Percentiles rank a stretch among this genome's conserved stretches.
These are phyloP conservation scores for Pardalotus punctatus DNA, from an alignment of 2,113 vertebrate species.

Conservation along the genomic window DNA sequence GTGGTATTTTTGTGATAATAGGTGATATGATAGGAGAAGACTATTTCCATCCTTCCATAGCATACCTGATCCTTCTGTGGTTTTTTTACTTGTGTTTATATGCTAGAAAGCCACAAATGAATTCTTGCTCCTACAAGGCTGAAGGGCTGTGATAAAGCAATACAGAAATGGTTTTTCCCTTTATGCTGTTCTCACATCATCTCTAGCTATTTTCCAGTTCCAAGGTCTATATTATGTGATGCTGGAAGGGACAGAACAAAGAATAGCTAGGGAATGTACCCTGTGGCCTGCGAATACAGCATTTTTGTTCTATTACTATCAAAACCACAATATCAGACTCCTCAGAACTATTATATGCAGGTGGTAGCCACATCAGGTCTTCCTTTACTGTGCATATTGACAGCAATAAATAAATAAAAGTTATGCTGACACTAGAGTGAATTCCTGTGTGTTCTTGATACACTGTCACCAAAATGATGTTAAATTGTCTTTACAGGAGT, in stretches of 20 bases:
- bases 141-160: background rate
- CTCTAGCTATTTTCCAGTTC: background rate
- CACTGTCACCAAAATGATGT: background rate
- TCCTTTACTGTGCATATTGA: conserved; percentile 44
- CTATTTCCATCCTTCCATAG: background rate
- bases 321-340: background rate
- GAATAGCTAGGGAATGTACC: background rate
- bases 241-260: background rate
- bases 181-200: background rate
- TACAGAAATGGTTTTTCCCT: background rate
- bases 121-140: background rate
- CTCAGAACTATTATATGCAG: background rate
- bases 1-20: background rate
- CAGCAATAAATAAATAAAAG: conserved; percentile 53
- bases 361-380: background rate
- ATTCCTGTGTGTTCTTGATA: background rate
- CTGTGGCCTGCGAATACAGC: background rate
- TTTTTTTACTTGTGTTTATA: background rate
- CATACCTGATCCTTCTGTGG: background rate
- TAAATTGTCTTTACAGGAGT: background rate
- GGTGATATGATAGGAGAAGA: background rate
- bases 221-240: background rate
- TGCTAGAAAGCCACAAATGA: background rate
- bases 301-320: background rate
- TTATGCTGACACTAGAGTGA: background rate